These are phyloP conservation scores for Karalla daura DNA, from an alignment of 2,797 vertebrate genomes.

Conservation along the genomic window DNA sequence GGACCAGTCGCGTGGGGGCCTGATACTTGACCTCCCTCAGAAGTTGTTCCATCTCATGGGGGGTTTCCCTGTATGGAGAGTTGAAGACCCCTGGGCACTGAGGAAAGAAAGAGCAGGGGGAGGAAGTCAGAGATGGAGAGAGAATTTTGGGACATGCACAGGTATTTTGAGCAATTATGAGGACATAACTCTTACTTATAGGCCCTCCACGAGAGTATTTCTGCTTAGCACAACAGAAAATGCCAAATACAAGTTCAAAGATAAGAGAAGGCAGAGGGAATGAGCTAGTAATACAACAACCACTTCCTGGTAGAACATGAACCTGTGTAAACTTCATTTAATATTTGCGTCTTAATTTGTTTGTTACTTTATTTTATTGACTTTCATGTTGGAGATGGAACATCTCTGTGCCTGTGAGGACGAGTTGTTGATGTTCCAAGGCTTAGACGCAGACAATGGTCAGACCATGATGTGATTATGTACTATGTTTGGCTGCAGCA, in stretches of 20 bases:
- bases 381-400: constrained; percentile 6
- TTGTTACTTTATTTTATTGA: neutral
- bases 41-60: constrained; percentile 91
- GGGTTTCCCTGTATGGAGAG: constrained; percentile 87
- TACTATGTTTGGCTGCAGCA: constrained; percentile 16
- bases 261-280: neutral
- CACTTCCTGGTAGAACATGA: constrained; percentile 17
- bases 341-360: too few species aligned
- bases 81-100: constrained; percentile 94
- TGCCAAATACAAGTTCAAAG: neutral
- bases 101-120: constrained; percentile 31
- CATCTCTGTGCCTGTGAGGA: neutral
- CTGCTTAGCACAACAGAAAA: neutral
- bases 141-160: neutral
- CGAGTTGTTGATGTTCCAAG: constrained; percentile 20
- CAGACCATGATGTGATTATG: constrained; percentile 5
- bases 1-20: constrained; percentile 49
- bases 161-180: neutral
- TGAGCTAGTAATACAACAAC: constrained; percentile 10
- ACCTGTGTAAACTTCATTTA: constrained; percentile 3
- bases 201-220: too few species aligned
- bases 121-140: neutral
- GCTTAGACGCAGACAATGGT: neutral
- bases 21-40: constrained; percentile 87
- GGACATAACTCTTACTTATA: neutral